phyloP scores from a whole-genome alignment of 2,797 vertebrate species.

The Lepus townsendii region DNA sequence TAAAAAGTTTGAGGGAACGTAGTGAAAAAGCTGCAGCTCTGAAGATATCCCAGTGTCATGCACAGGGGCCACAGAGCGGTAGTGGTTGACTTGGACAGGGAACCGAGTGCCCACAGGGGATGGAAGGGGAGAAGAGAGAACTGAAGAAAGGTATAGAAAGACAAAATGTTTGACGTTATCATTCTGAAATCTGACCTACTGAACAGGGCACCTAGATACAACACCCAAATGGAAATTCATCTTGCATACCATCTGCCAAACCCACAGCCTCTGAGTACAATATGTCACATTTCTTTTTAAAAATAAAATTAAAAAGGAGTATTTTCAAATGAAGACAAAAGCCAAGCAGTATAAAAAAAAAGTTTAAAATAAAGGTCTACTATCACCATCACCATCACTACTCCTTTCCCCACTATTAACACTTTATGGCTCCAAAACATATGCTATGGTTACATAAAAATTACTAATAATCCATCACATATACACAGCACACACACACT shows the following conservation, averaged over 20 bases:
- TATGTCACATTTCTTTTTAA: slow-evolving; percentile 44
- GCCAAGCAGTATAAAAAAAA: background rate
- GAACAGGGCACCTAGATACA: background rate
- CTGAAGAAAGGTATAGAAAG: background rate
- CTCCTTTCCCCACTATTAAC: background rate
- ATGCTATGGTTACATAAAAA: background rate
- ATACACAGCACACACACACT: background rate
- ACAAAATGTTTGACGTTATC: background rate
- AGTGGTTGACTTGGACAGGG: background rate
- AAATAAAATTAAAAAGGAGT: background rate
- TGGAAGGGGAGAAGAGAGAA: background rate
- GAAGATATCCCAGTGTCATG: accelerated
- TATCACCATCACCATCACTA: background rate
- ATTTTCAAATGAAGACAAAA: background rate
- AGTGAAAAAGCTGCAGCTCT: background rate
- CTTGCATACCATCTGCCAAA: slow-evolving; percentile 26
- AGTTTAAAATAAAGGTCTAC: background rate
- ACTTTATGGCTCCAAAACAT: slow-evolving; percentile 31
- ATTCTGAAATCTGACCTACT: slow-evolving; percentile 10
- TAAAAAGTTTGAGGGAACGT: background rate
- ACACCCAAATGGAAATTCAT: background rate
- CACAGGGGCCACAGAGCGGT: background rate
- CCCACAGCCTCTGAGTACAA: slow-evolving; percentile 11
- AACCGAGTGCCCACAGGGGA: background rate
- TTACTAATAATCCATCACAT: background rate